A percentile compares a stretch with the other conserved stretches of the same genome.
Conservation (phyloP, 2,888 invertebrate species). For the Cryptosula pallasiana region DNA sequence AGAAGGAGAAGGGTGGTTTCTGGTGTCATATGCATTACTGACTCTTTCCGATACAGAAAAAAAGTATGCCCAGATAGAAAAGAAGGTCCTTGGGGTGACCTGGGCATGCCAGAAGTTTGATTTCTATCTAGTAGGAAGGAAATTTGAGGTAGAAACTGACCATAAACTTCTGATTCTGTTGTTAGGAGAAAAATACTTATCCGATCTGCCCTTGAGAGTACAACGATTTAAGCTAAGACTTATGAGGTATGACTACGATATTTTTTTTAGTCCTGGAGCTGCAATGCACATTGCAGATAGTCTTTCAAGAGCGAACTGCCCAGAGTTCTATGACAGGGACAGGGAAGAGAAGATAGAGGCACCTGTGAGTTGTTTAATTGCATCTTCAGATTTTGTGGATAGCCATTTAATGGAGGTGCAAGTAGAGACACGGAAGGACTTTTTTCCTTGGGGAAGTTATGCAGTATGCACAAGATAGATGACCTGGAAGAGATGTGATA, state of each 20-base stretch:
- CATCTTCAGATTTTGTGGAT: too few species aligned
- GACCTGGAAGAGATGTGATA: background rate
- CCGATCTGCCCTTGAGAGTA: conserved; percentile 20
- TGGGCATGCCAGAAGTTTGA: conserved; percentile 29
- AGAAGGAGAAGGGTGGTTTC: conserved; percentile 24
- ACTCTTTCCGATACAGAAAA: conserved; percentile 29
- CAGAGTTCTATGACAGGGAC: background rate
- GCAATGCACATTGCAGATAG: conserved; percentile 30
- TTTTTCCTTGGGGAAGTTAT: too few species aligned
- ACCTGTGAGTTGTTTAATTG: background rate
- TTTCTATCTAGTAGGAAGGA: conserved; percentile 28
- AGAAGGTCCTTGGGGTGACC: conserved; percentile 28
- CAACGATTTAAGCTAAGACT: conserved; percentile 29
- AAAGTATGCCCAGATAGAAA: conserved; percentile 30
- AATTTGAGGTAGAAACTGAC: conserved; percentile 28
- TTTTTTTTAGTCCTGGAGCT: conserved; percentile 29
- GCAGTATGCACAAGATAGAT: too few species aligned
- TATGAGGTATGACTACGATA: conserved; percentile 26
- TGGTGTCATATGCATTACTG: conserved; percentile 31
- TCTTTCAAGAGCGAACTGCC: background rate
- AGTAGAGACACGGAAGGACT: too few species aligned
- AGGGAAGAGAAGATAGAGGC: background rate
- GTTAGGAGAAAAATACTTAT: background rate
- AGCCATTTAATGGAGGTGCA: too few species aligned
- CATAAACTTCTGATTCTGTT: conserved; percentile 29